Evolutionary conservation across 2,113 vertebrate species (phyloP), one percentile per base, ranked within the genome.

Genomic region (Oreochromis spilurus): DNA sequence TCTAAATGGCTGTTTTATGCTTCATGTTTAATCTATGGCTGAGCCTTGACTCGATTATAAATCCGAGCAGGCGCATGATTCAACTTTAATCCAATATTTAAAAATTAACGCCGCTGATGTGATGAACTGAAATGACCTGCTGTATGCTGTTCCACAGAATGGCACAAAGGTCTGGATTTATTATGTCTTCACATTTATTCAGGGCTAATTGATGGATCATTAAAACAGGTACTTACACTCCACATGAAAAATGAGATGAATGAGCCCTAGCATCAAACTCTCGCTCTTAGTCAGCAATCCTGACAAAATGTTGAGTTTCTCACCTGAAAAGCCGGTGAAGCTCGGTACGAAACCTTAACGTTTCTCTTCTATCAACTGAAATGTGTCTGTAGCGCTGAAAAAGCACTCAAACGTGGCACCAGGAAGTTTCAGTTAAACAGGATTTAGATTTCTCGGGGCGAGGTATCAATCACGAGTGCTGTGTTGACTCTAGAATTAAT

Each of bases 1-100:
- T 80, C 84, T 87, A 86, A 91, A 50, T 24, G 58, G 83, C 58
- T 65, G 80, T 82, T 87, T 93, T 70, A 85, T 45, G 70, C 62
- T 24, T 85, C 31, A 9, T 70, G 81, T 77, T 89, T 80, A 82
- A 87, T 90, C 88, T 86, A 58, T 24, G 72, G 84, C 83, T 26
- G 6, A 88, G 50, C 77, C 60, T 52, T 3, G 57, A 77, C 85
- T 88, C 40, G 5, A 82, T 91, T 82, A 58, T 36, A 83, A 87
- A 89, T 80, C 60, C 54, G 50, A 55, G 62, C 54, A 1, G 12
- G 40, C 1, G 13, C 62, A 65, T 70, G 31, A 89, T 62, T 90
- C 80, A 75, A 70, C 60, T 83, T 81, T 79, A 82, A 79, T 86
- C 57, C 21, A 72, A 84, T 79, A 82, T 85, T 87, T 75, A 40